Conservation (phyloP, 2,113 vertebrate genomes). For the Epinephelus fuscoguttatus region DNA sequence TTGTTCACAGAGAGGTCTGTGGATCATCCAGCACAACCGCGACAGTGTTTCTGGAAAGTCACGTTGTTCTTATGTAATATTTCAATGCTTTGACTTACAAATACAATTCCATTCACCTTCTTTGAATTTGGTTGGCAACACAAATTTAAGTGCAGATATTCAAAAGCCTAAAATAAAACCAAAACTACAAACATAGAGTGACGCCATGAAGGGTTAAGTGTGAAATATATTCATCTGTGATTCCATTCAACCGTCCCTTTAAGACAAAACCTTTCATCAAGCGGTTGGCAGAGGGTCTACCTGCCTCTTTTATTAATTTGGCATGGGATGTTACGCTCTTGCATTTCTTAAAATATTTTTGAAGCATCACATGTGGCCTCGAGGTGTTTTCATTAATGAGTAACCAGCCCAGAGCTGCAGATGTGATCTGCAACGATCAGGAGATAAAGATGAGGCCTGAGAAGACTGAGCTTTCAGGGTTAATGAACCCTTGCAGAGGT, state of each 20-base stretch:
- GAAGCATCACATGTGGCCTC: slow-evolving; percentile 46
- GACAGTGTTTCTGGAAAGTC: slow-evolving; percentile 39
- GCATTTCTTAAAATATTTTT: slow-evolving; percentile 52
- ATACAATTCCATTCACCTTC: not conserved
- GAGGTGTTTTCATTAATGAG: slow-evolving; percentile 69
- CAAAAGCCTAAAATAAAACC: not conserved
- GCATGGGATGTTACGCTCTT: slow-evolving; percentile 28
- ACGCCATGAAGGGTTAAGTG: not conserved
- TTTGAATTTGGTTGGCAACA: not conserved
- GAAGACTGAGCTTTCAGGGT: slow-evolving; percentile 63
- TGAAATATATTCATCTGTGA: not conserved
- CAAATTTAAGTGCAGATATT: not conserved
- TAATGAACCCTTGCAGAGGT: slow-evolving; percentile 80
- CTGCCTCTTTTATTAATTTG: slow-evolving; percentile 29
- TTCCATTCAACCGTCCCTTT: not conserved
- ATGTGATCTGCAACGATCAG: slow-evolving; percentile 73
- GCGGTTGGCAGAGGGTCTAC: not conserved
- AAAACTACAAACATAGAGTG: not conserved
- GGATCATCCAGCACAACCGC: slow-evolving; percentile 25
- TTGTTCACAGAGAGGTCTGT: slow-evolving; percentile 34
- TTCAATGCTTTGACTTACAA: not conserved
- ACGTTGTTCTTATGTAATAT: not conserved
- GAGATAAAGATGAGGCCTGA: slow-evolving; percentile 66
- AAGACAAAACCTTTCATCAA: slow-evolving; percentile 6
- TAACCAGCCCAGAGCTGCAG: slow-evolving; percentile 67